Evolutionary conservation across 2,113 vertebrate species (phyloP).

Genomic region (Axis porcinus): DNA sequence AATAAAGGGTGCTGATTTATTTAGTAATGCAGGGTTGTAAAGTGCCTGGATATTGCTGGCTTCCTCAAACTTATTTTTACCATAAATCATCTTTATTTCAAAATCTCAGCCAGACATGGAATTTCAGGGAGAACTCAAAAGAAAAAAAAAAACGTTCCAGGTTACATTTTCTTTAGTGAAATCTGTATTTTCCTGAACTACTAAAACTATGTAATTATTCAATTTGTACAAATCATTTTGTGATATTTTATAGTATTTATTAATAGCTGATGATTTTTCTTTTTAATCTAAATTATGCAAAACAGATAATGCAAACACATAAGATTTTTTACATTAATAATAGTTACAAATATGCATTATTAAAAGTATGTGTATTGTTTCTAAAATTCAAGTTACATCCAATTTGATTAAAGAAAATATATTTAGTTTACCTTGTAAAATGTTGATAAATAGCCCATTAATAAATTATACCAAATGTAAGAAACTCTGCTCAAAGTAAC

Average conservation of each 20-base stretch:
- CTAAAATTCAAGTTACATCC: background rate
- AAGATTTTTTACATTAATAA: background rate
- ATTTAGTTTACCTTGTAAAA: background rate
- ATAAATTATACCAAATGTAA: background rate
- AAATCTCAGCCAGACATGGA: background rate
- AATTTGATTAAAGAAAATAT: background rate
- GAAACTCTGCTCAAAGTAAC: background rate
- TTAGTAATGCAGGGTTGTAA: background rate
- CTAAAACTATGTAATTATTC: background rate
- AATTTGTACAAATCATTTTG: background rate
- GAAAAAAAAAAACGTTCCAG: background rate
- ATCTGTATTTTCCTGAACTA: background rate
- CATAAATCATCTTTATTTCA: background rate
- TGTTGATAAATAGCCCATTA: background rate
- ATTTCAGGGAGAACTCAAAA: background rate
- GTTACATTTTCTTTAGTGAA: background rate
- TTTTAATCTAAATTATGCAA: background rate
- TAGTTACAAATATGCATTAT: background rate
- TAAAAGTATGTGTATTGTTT: background rate
- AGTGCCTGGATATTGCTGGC: background rate
- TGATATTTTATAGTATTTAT: background rate
- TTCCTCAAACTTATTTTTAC: conserved; percentile 1
- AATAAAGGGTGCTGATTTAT: conserved; percentile 32
- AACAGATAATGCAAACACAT: background rate
- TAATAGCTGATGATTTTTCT: background rate